These are phyloP conservation scores for Anadara kagoshimensis DNA, from an alignment of 1,140 invertebrate genomes.

Conservation along the genomic window DNA sequence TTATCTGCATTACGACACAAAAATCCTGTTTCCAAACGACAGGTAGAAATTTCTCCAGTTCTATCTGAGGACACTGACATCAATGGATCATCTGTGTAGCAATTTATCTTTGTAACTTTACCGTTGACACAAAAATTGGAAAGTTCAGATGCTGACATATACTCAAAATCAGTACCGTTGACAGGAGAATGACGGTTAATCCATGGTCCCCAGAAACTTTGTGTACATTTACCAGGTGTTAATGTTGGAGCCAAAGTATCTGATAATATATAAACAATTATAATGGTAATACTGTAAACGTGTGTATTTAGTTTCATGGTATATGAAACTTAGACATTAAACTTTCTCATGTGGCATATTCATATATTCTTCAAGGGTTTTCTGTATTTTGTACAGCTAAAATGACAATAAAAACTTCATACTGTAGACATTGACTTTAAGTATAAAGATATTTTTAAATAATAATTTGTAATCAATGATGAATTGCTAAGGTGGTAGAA, in stretches of 20 bases:
- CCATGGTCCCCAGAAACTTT: slow-evolving; percentile 51
- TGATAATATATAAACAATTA: too few species aligned
- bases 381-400: too few species aligned
- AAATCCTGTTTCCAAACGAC: slow-evolving; percentile 47
- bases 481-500: too few species aligned
- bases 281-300: too few species aligned
- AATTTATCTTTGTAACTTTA: slow-evolving; percentile 55
- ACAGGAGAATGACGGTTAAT: slow-evolving; percentile 57
- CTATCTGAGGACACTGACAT: slow-evolving; percentile 33
- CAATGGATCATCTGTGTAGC: slow-evolving; percentile 26
- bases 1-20: slow-evolving; percentile 55
- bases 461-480: too few species aligned
- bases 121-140: slow-evolving; percentile 53
- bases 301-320: too few species aligned
- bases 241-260: not conserved
- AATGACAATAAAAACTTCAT: too few species aligned
- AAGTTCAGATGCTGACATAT: slow-evolving; percentile 40
- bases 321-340: too few species aligned
- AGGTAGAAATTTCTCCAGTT: slow-evolving; percentile 38
- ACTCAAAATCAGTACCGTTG: slow-evolving; percentile 54
- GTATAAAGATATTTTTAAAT: too few species aligned
- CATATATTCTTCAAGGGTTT: too few species aligned
- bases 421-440: too few species aligned
- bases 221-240: slow-evolving; percentile 15
- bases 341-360: too few species aligned